These are phyloP conservation scores for Chrysomallon squamiferum DNA, from an alignment of 1,140 invertebrate species.

Conservation along the genomic window DNA sequence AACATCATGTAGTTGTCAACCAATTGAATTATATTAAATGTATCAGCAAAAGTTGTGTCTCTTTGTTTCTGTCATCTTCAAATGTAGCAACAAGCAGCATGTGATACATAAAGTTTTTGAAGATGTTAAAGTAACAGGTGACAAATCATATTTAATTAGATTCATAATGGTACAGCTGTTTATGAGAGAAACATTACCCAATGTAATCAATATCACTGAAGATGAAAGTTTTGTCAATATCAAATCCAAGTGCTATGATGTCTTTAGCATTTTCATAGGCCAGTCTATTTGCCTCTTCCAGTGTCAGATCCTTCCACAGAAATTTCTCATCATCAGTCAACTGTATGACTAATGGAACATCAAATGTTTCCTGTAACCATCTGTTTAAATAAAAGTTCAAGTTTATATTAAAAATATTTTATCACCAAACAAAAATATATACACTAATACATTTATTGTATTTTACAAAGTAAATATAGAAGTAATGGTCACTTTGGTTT, in stretches of 20 bases:
- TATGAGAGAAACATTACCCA: slow-evolving; percentile 70
- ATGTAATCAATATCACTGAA: slow-evolving; percentile 96
- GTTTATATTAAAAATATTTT: too few species aligned
- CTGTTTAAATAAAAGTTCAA: slow-evolving; percentile 65
- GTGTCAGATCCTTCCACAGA: slow-evolving; percentile 93
- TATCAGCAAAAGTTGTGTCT: too few species aligned
- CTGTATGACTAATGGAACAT: slow-evolving; percentile 96
- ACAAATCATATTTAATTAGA: too few species aligned
- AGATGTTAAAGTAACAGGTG: too few species aligned
- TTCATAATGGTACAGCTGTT: too few species aligned
- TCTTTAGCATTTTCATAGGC: slow-evolving; percentile 94
- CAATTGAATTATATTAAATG: too few species aligned
- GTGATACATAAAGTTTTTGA: too few species aligned
- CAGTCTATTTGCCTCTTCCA: slow-evolving; percentile 88
- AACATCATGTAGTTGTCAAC: too few species aligned
- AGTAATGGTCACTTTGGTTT: neutral
- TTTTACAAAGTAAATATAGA: neutral
- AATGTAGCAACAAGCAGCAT: too few species aligned
- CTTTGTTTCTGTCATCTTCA: too few species aligned
- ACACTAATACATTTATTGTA: neutral
- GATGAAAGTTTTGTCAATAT: slow-evolving; percentile 95
- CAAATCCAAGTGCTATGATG: slow-evolving; percentile 98
- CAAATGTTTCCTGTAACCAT: slow-evolving; percentile 97
- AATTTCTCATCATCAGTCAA: slow-evolving; percentile 99
- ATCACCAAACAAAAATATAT: neutral